A percentile compares a stretch with the other conserved stretches of the same genome.
Evolutionary conservation across 2,888 invertebrate species (phyloP).

Genomic region (Andrena bicolor): DNA sequence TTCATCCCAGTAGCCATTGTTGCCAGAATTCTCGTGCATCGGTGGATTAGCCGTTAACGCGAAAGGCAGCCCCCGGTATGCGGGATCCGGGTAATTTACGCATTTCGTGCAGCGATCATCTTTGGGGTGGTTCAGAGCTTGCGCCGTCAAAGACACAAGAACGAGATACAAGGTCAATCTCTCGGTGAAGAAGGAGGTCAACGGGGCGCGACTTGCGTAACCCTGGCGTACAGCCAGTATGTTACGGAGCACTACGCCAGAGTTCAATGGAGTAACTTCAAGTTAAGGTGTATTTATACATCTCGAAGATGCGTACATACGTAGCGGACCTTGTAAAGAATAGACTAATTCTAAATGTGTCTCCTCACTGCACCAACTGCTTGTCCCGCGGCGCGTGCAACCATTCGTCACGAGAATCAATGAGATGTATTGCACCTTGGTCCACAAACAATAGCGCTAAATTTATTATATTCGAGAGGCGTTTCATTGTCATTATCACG

Average conservation of each 20-base stretch:
- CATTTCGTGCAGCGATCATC: constrained; percentile 21
- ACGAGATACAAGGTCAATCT: constrained; percentile 81
- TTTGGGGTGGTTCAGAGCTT: constrained; percentile 62
- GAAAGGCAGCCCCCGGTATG: background rate
- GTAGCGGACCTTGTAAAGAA: constrained; percentile 80
- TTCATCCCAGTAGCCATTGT: background rate
- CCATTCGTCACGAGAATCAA: constrained; percentile 42
- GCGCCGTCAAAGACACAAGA: constrained; percentile 68
- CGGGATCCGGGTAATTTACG: constrained; percentile 1
- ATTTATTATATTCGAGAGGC: background rate
- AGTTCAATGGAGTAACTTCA: constrained; percentile 84
- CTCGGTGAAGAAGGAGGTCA: constrained; percentile 80
- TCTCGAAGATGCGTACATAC: constrained; percentile 69
- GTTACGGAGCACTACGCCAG: constrained; percentile 79
- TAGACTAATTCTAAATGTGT: constrained; percentile 79
- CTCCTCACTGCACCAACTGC: constrained; percentile 37
- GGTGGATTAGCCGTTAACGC: background rate
- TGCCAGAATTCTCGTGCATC: background rate
- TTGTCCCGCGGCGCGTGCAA: constrained; percentile 47
- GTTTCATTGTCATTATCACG: background rate
- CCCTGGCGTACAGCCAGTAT: constrained; percentile 80
- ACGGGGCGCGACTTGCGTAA: constrained; percentile 81
- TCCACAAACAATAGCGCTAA: background rate
- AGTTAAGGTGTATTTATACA: constrained; percentile 81
- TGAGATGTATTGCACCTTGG: constrained; percentile 4